A percentile compares a stretch with the other conserved stretches of the same genome.
These are phyloP conservation scores for Cuniculus paca DNA, from an alignment of 2,797 vertebrate genomes.

Conservation along the genomic window DNA sequence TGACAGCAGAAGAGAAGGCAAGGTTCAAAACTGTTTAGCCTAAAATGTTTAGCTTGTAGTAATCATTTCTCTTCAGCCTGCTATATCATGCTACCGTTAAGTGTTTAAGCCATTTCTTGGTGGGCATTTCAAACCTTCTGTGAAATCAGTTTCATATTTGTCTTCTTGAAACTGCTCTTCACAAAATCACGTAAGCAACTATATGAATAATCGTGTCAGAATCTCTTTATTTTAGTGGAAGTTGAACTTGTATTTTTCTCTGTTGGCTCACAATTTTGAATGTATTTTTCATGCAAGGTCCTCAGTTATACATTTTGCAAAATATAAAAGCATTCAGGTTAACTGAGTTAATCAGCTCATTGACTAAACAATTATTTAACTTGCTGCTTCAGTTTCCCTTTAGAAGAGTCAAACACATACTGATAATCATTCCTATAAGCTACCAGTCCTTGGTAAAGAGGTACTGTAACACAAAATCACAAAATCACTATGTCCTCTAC, in stretches of 20 bases:
- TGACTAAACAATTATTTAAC: neutral
- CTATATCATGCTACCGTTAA: neutral
- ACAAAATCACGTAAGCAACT: slow-evolving; percentile 41
- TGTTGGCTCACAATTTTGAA: neutral
- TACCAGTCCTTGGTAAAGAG: slow-evolving; percentile 50
- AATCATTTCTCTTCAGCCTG: slow-evolving; percentile 44
- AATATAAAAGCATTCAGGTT: neutral
- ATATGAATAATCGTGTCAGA: neutral
- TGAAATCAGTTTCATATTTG: slow-evolving; percentile 29
- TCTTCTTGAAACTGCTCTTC: slow-evolving; percentile 37
- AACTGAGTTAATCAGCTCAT: neutral
- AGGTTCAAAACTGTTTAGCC: slow-evolving; percentile 44
- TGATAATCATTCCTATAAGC: neutral
- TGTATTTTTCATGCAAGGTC: neutral
- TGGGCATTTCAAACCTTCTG: neutral
- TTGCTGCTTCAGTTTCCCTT: slow-evolving; percentile 4
- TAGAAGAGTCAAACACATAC: slow-evolving; percentile 41
- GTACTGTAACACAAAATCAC: slow-evolving; percentile 70
- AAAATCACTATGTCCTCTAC: slow-evolving; percentile 66
- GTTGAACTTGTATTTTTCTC: slow-evolving; percentile 13
- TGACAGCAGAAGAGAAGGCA: neutral
- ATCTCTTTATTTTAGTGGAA: neutral
- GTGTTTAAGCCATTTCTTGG: slow-evolving; percentile 22
- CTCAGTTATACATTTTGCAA: neutral
- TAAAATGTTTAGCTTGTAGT: slow-evolving; percentile 60